A percentile compares a stretch with the other conserved stretches of the same genome.
Conservation (phyloP, 2,113 vertebrate species). For the Pseudonaja textilis region DNA sequence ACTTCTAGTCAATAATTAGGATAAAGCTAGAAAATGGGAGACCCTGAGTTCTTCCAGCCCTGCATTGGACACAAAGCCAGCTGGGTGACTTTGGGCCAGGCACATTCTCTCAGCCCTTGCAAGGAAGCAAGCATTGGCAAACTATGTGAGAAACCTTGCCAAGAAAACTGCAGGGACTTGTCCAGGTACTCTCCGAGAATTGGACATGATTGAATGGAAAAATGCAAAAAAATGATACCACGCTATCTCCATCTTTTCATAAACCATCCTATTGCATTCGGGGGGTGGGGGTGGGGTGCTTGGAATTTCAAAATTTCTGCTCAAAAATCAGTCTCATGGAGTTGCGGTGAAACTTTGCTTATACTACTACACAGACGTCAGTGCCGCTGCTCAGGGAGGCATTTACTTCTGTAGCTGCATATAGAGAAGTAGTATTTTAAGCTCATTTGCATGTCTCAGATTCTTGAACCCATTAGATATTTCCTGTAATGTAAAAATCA, state of each 20-base stretch:
- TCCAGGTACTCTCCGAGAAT: background rate
- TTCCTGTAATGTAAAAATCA: fast-evolving
- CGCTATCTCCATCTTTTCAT: background rate
- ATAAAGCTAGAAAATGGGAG: background rate
- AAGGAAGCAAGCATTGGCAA: background rate
- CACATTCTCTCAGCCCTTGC: background rate
- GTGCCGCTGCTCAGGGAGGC: background rate
- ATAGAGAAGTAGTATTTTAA: background rate
- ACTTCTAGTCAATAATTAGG: background rate
- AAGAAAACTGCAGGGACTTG: background rate
- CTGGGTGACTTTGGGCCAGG: background rate
- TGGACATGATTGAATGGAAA: background rate
- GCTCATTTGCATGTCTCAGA: background rate
- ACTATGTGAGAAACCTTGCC: background rate
- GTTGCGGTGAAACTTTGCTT: background rate
- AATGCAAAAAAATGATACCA: background rate
- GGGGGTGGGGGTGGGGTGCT: background rate
- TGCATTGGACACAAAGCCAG: background rate
- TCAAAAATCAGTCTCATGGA: background rate
- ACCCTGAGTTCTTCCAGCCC: background rate
- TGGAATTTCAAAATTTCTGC: background rate
- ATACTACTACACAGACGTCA: background rate
- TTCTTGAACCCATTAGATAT: background rate
- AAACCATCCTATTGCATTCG: background rate
- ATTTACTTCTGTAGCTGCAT: background rate